These are phyloP conservation scores for Falco novaeseelandiae DNA, from an alignment of 2,797 vertebrate genomes.

Conservation along the genomic window DNA sequence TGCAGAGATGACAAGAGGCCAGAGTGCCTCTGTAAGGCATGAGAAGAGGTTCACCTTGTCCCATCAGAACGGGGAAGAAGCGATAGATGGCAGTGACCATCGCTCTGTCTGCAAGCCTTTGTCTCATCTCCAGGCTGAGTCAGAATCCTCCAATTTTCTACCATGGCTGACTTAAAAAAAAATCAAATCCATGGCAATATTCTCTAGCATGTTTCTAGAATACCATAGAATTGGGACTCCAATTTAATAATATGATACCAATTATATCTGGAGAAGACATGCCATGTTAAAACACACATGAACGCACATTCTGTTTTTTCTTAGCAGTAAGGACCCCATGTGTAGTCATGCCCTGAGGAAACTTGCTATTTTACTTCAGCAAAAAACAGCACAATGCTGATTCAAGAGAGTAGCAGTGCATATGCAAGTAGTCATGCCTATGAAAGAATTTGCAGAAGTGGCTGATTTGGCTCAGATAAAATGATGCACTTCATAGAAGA, in stretches of 20 bases:
- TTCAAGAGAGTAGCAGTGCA: not conserved
- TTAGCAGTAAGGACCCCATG: not conserved
- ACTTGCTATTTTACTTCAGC: not conserved
- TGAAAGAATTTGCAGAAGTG: not conserved
- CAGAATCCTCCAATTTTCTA: not conserved
- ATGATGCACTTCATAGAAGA: not conserved
- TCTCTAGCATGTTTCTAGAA: not conserved
- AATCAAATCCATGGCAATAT: not conserved
- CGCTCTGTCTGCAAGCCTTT: not conserved
- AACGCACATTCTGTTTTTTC: not conserved
- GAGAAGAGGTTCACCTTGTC: constrained; percentile 13
- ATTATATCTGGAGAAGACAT: not conserved
- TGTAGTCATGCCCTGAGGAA: not conserved
- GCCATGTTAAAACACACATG: not conserved
- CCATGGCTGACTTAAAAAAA: not conserved
- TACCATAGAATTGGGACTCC: not conserved
- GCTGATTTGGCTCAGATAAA: not conserved
- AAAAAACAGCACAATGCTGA: not conserved
- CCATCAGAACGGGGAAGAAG: not conserved
- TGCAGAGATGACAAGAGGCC: constrained; percentile 10
- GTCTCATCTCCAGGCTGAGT: not conserved
- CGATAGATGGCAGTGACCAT: constrained; percentile 15
- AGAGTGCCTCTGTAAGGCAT: not conserved
- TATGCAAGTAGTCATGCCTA: not conserved
- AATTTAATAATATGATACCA: not conserved